Base-by-base conservation (phyloP, 2,888 invertebrate species). In the Podotricha telesiphe region DNA sequence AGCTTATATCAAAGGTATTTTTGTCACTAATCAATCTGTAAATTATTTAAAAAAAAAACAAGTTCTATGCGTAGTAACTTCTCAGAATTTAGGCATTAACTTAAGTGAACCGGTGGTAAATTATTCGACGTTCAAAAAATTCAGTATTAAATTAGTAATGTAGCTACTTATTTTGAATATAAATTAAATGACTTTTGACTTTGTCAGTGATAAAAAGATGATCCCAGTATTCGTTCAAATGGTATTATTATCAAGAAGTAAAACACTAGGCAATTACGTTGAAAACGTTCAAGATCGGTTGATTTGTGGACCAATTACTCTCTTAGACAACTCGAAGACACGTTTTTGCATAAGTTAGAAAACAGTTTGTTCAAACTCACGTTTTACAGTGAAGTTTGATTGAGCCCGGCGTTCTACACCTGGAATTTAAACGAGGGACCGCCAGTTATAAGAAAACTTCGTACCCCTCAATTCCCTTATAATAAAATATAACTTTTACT, bases 351-450 rank as follows among this genome's bases (percentile, higher is more conserved):
- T 78, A 85, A 86, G 79, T 86, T 84, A 78, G 71, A 78, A 75
- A 79, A 78, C 76, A 84, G 82, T 86, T 86, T 81, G 80, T 73
- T 77, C 75, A 85, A 65, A 67, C 47, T 86, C 76, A 78, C 80
- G 82, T 80, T 80, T 76, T 77, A 78, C 81, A 79, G 78, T 78
- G 78, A 89, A 89, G 85, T 90, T 89, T 87, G 86, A 89, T 89
- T 86, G 86, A 85, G 86, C 86, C 84, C 83, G 53, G 51, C 59
- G 80, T 82, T 81, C 81, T 79, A 82, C 79, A 85, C 85, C 84
- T 84, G 84, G 81, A 87, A 86, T 86, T 86, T 86, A 84, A 88
- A 86, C 83, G 81, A 86, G 81, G 79, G 75, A 76, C 78, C 78
- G 76, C 47, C 34, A 37, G 81, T 86, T 87, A 86, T 61, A 86